Conservation (phyloP, 2,888 invertebrate species). For the Mesochorus sp. region DNA sequence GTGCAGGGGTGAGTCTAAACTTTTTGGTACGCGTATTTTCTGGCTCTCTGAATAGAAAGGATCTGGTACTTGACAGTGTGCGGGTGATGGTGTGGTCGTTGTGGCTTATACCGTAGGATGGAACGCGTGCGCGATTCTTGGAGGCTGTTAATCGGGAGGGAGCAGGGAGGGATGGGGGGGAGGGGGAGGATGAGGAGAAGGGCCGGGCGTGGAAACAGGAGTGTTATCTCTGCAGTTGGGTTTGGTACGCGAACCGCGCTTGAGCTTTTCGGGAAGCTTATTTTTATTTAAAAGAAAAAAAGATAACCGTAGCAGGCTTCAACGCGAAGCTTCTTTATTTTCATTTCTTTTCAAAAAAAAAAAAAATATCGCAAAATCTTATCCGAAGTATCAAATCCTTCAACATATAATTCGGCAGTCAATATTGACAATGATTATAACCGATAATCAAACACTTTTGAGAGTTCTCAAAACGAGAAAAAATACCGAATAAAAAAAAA, state of each 20-base stretch:
- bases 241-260: slow-evolving; percentile 78
- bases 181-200: slow-evolving; percentile 62
- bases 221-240: slow-evolving; percentile 77
- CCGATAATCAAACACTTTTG: neutral
- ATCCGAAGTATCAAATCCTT: neutral
- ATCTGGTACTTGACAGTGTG: slow-evolving; percentile 33
- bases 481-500: neutral
- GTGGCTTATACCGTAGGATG: slow-evolving; percentile 65
- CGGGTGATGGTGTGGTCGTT: slow-evolving; percentile 25
- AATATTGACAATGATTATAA: neutral
- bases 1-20: neutral
- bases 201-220: slow-evolving; percentile 76
- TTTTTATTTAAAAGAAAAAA: slow-evolving; percentile 5
- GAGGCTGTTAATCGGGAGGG: slow-evolving; percentile 68
- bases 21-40: neutral
- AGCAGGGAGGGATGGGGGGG: slow-evolving; percentile 47
- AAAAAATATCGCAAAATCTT: neutral
- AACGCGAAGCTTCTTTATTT: slow-evolving; percentile 24
- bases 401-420: neutral
- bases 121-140: slow-evolving; percentile 76
- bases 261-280: slow-evolving; percentile 52
- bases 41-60: neutral
- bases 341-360: neutral
- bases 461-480: too few species aligned
- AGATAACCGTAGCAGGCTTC: neutral